A percentile compares a stretch with the other conserved stretches of the same genome.
Evolutionary conservation across 2,888 invertebrate genomes (phyloP).

Genomic region (Panzeria rudis): DNA sequence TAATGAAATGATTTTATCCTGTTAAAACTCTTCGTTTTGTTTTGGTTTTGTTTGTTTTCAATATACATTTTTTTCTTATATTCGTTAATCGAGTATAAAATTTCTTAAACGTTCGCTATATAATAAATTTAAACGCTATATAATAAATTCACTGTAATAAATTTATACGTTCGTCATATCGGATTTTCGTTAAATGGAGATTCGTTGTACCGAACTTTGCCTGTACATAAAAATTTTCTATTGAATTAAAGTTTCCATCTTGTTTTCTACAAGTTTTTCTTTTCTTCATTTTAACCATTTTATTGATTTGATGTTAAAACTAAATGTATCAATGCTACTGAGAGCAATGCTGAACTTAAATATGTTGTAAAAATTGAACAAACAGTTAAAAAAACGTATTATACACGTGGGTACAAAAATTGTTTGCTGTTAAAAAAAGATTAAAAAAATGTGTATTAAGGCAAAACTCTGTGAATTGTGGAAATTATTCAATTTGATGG

Average conservation of each 20-base stretch:
- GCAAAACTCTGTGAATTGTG: constrained; percentile 12
- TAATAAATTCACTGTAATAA: no score
- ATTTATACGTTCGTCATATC: no score
- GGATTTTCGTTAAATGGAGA: no score
- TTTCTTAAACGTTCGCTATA: no score
- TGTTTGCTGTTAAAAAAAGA: not conserved
- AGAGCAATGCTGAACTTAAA: constrained; percentile 37
- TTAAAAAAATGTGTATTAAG: not conserved
- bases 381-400: constrained; percentile 4
- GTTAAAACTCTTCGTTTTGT: no score
- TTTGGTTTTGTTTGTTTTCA: no score
- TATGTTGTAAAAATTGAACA: constrained; percentile 18
- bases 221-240: not conserved
- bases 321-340: constrained; percentile 27
- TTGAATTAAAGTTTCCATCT: not conserved
- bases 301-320: constrained; percentile 52
- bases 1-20: no score
- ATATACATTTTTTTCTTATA: no score
- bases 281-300: not conserved
- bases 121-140: no score
- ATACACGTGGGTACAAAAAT: constrained; percentile 21
- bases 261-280: not conserved
- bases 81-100: no score
- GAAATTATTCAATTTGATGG: constrained; percentile 45
- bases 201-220: no score